Percentiles rank a stretch among this genome's conserved stretches.
These are phyloP conservation scores for Pseudoips prasinana DNA, from an alignment of 2,888 invertebrate genomes.

Conservation along the genomic window DNA sequence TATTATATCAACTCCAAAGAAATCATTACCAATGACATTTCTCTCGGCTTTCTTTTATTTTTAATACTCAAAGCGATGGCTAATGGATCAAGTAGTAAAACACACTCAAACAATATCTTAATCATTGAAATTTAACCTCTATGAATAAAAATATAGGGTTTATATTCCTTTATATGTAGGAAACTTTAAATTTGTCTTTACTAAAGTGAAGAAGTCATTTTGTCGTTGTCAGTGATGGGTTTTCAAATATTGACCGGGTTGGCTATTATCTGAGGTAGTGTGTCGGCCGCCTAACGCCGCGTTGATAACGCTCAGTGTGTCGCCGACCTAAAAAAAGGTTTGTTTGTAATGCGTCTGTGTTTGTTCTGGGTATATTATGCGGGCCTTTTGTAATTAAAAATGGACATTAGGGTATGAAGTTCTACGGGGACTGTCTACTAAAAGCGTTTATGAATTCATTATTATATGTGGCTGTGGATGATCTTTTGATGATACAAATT, in stretches of 20 bases:
- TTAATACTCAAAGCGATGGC: slow-evolving; percentile 52
- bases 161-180: slow-evolving; percentile 18
- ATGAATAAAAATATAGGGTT: slow-evolving; percentile 22
- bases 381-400: slow-evolving; percentile 56
- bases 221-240: slow-evolving; percentile 68
- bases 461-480: too few relatives aligned
- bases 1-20: slow-evolving; percentile 39
- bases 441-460: slow-evolving; percentile 7
- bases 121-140: slow-evolving; percentile 30
- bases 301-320: slow-evolving; percentile 60
- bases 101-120: slow-evolving; percentile 17
- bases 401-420: slow-evolving; percentile 43
- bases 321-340: slow-evolving; percentile 58
- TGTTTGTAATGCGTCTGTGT: slow-evolving; percentile 66
- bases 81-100: slow-evolving; percentile 61
- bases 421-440: slow-evolving; percentile 13
- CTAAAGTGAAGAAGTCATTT: slow-evolving; percentile 74
- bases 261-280: slow-evolving; percentile 69
- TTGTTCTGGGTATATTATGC: slow-evolving; percentile 59
- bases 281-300: slow-evolving; percentile 50
- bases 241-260: slow-evolving; percentile 77
- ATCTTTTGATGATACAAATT: too few relatives aligned
- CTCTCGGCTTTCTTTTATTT: slow-evolving; percentile 52
- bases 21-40: slow-evolving; percentile 51
- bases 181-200: slow-evolving; percentile 42